Percentiles rank a stretch among this genome's conserved stretches.
Conservation (phyloP, 2,797 vertebrate genomes). For the Saxicola maurus region DNA sequence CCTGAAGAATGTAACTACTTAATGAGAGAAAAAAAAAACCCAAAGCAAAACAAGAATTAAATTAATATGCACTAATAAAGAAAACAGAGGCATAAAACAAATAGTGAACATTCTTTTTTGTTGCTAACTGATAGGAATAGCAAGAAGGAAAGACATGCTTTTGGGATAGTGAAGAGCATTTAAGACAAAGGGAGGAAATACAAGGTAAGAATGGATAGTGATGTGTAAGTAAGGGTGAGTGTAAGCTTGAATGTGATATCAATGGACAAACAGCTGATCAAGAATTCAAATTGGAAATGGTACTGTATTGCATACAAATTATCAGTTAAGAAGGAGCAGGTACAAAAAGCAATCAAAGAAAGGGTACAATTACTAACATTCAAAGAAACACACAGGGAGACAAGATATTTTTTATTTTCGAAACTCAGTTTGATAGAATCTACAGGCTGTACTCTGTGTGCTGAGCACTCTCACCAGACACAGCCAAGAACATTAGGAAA, state of each 20-base stretch:
- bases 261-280: neutral
- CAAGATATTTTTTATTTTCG: neutral
- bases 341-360: neutral
- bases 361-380: neutral
- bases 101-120: neutral
- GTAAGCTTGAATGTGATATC: neutral
- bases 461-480: neutral
- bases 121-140: neutral
- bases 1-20: neutral
- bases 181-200: neutral
- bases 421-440: neutral
- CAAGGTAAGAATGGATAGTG: neutral
- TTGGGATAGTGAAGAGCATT: neutral
- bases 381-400: neutral
- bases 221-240: neutral
- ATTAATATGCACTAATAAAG: neutral
- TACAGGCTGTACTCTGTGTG: neutral
- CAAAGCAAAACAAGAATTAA: neutral
- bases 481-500: neutral
- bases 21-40: neutral
- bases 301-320: neutral
- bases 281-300: neutral
- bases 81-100: neutral
- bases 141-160: neutral
- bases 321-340: neutral